These are phyloP conservation scores for Hippocampus barbouri DNA, from an alignment of 2,113 vertebrate genomes.

Conservation along the genomic window DNA sequence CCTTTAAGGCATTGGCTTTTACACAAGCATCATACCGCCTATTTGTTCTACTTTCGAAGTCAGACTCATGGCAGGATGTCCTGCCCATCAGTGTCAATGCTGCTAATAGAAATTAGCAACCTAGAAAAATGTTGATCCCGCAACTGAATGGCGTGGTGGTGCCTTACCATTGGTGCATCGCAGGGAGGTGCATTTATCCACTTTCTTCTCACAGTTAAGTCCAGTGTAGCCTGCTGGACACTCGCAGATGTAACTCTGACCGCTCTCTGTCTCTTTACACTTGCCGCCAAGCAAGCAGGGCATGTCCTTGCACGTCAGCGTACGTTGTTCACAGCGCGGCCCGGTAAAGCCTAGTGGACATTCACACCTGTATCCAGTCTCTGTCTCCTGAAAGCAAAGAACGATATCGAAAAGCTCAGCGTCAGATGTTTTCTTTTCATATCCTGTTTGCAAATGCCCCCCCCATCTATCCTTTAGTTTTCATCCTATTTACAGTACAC, in stretches of 20 bases:
- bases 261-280: constrained; percentile 82
- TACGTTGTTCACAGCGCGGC: constrained; percentile 83
- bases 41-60: too few relatives aligned
- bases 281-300: constrained; percentile 91
- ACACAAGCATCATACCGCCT: too few relatives aligned
- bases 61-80: too few relatives aligned
- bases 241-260: constrained; percentile 82
- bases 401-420: constrained; percentile 32
- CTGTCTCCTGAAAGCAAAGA: constrained; percentile 77
- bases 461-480: constrained; percentile 39
- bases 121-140: too few relatives aligned
- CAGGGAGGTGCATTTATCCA: constrained; percentile 86
- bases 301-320: constrained; percentile 86
- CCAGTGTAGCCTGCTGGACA: constrained; percentile 88
- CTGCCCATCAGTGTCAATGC: too few relatives aligned
- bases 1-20: too few relatives aligned
- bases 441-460: constrained; percentile 35
- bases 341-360: constrained; percentile 89
- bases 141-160: background rate
- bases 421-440: constrained; percentile 47
- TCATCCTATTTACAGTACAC: constrained; percentile 62
- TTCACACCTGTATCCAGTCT: constrained; percentile 83
- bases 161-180: constrained; percentile 89
- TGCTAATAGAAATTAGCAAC: background rate
- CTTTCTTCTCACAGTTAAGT: constrained; percentile 97